Base-by-base conservation (phyloP, 2,888 invertebrate genomes). In the Crocallis elinguaria region DNA sequence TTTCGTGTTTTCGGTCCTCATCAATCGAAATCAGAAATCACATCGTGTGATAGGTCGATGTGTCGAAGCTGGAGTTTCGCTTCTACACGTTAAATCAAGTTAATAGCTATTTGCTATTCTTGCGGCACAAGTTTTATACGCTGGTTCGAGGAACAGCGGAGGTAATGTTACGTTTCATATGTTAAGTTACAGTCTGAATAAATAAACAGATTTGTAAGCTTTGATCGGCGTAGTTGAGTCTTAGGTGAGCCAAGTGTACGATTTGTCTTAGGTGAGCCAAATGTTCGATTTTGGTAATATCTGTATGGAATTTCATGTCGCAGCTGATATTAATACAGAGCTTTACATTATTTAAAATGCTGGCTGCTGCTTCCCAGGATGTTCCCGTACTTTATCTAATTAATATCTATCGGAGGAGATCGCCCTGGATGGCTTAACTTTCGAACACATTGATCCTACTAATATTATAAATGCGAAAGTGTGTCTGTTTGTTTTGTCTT, bases 111-210 rank as follows among this genome's bases (percentile, higher is more conserved):
- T n/a, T n/a, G n/a, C n/a, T n/a, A n/a, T n/a, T n/a, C n/a, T n/a
- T n/a, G n/a, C n/a, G n/a, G n/a, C n/a, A n/a, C n/a, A n/a, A n/a
- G n/a, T n/a, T 50, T 32, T 37, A 23, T 23, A 8, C 23, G 6
- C 32, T n/a, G 30, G 39, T 46, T 46, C 39, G 19, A 35, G 29
- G 45, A 52, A 46, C 36, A 9, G 23, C 14, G 12, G 43, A 35
- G 38, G 49, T 49, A 33, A 49, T 35, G 43, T 49, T 44, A 49
- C 39, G 39, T 27, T 25, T 43, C 42, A 49, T 44, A 39, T 41
- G 54, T 54, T 39, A 44, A 39, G 42, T 54, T 49, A 54, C 49
- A 25, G 23, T 23, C 35, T 39, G 29, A 30, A 48, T 54, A 49
- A 54, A 54, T 44, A 54, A 54, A 54, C 46, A 46, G 6, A 17